These are phyloP conservation scores for Aldabrachelys gigantea DNA, from an alignment of 2,113 vertebrate species.

Conservation along the genomic window DNA sequence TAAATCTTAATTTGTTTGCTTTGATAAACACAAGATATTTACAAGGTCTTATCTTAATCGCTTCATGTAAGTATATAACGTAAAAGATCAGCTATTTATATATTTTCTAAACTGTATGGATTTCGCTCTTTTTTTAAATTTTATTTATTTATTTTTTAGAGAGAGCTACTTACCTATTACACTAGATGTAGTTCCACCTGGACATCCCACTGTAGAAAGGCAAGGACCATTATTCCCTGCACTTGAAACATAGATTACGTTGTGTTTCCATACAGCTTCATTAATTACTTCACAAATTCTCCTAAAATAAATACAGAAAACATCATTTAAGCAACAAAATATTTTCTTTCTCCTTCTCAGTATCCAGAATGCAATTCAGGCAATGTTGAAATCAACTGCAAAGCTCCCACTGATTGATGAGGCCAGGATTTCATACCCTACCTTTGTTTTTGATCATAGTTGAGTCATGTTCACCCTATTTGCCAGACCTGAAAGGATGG, in stretches of 20 bases:
- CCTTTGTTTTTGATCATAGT: neutral
- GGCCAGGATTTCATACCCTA: neutral
- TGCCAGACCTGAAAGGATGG: neutral
- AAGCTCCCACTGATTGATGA: neutral
- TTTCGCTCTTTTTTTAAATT: neutral
- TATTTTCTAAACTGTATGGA: neutral
- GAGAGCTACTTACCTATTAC: constrained; percentile 87
- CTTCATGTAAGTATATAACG: neutral
- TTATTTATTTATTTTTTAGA: neutral
- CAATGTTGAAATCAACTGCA: neutral
- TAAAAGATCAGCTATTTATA: neutral
- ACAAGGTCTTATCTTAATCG: neutral
- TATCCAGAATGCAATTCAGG: neutral
- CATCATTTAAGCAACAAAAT: neutral
- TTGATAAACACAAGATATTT: neutral
- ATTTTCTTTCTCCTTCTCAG: neutral
- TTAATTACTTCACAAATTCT: constrained; percentile 98
- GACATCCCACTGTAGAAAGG: constrained; percentile 97
- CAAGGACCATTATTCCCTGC: constrained; percentile 98
- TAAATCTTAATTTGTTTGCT: neutral
- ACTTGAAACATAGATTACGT: constrained; percentile 96
- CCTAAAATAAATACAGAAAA: constrained; percentile 76
- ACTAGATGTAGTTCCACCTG: constrained; percentile 94
- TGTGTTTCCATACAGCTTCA: constrained; percentile 97
- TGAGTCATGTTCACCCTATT: neutral